Percentiles rank a stretch among this genome's conserved stretches.
These are phyloP conservation scores for Patagioenas fasciata DNA, from an alignment of 2,113 vertebrate genomes.

Conservation along the genomic window DNA sequence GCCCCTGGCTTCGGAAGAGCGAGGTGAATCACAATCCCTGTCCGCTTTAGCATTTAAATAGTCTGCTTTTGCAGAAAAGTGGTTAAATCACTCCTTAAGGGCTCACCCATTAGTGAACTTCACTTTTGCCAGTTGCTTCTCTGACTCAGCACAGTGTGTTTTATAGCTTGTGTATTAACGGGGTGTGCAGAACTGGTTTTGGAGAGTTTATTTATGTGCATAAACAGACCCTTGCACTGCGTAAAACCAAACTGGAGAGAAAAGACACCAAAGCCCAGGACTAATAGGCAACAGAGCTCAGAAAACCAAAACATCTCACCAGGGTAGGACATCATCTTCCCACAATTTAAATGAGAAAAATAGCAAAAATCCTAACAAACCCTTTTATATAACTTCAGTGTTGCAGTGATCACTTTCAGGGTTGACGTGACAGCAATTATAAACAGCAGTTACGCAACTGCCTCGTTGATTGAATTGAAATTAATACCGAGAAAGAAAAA, in stretches of 20 bases:
- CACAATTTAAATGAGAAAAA: not conserved
- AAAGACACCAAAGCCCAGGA: not conserved
- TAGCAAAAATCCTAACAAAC: constrained; percentile 2
- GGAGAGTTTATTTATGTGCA: not conserved
- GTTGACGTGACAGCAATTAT: constrained; percentile 54
- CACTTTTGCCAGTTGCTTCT: not conserved
- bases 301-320: constrained; percentile 45
- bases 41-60: not conserved
- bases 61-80: not conserved
- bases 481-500: constrained; percentile 29
- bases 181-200: not conserved
- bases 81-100: not conserved
- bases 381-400: constrained; percentile 43
- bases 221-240: not conserved
- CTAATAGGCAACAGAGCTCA: constrained; percentile 36
- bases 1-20: not conserved
- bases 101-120: not conserved
- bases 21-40: not conserved
- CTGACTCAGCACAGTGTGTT: not conserved
- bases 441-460: constrained; percentile 63
- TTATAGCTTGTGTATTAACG: not conserved
- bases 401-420: constrained; percentile 1
- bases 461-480: constrained; percentile 50
- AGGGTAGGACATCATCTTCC: constrained; percentile 19
- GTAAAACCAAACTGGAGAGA: not conserved